phyloP scores from a whole-genome alignment of 2,797 vertebrate species.

The Oryzias dopingdopingensis region DNA sequence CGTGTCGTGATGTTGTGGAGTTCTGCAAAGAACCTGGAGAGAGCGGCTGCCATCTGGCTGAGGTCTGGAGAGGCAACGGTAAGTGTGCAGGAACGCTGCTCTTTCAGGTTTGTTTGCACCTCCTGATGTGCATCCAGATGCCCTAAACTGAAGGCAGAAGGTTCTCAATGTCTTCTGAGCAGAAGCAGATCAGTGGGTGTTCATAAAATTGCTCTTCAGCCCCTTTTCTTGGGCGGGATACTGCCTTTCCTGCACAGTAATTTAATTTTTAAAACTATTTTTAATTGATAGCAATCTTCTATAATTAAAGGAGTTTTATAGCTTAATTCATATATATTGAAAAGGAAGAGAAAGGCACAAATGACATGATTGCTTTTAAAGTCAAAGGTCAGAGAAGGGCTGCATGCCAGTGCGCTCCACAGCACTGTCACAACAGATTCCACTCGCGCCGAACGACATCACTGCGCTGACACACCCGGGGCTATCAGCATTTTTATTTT shows the following conservation, averaged over 20 bases:
- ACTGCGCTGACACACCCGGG: slow-evolving; percentile 48
- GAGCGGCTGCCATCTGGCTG: slow-evolving; percentile 93
- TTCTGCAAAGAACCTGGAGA: slow-evolving; percentile 98
- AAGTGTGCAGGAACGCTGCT: slow-evolving; percentile 37
- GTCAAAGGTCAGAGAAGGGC: slow-evolving; percentile 22
- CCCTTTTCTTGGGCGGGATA: slow-evolving; percentile 23
- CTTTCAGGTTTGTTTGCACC: not conserved
- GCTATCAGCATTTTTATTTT: slow-evolving; percentile 62
- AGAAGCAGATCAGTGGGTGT: not conserved
- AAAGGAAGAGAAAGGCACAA: not conserved
- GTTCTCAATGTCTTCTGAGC: not conserved
- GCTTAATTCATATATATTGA: not conserved
- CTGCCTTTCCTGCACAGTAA: slow-evolving; percentile 6
- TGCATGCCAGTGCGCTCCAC: slow-evolving; percentile 17
- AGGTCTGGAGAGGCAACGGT: slow-evolving; percentile 98
- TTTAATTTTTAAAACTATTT: slow-evolving; percentile 19
- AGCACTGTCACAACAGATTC: slow-evolving; percentile 57
- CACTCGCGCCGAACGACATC: slow-evolving; percentile 15
- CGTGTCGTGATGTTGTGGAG: slow-evolving; percentile 95
- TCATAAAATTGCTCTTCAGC: not conserved
- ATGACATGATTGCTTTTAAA: slow-evolving; percentile 2
- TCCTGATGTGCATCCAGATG: not conserved
- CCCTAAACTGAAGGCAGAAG: not conserved
- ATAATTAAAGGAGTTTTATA: too few species aligned
- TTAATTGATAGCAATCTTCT: not conserved